Evolutionary conservation across 2,113 vertebrate genomes (phyloP).

Genomic region (Oncorhynchus masou): DNA sequence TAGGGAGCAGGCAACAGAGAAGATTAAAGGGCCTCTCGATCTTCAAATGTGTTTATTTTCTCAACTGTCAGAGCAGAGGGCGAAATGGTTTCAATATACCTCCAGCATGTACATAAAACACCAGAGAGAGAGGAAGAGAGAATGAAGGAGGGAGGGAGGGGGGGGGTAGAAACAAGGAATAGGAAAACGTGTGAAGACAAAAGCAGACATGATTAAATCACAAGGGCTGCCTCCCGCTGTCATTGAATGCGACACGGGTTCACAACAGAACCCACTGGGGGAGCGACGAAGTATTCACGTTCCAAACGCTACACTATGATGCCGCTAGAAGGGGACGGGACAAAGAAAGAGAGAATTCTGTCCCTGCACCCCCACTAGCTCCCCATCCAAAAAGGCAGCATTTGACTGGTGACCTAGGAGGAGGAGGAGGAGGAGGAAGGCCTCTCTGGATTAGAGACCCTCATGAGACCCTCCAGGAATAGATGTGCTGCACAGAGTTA

Average conservation of each 20-base stretch:
- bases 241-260: not conserved
- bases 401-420: too few relatives aligned
- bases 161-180: conserved; percentile 5
- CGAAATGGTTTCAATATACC: not conserved
- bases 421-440: not conserved
- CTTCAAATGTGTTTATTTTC: not conserved
- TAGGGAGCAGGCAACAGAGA: not conserved
- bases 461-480: conserved; percentile 72
- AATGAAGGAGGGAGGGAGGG: conserved; percentile 41
- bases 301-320: not conserved
- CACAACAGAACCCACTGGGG: not conserved
- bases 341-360: not conserved
- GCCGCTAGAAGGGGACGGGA: not conserved
- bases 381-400: not conserved
- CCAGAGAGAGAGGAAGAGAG: conserved; percentile 2
- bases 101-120: not conserved
- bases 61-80: not conserved
- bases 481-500: conserved; percentile 60
- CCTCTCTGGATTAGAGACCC: conserved; percentile 33
- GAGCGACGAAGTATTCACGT: not conserved
- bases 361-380: not conserved
- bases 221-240: not conserved
- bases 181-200: not conserved
- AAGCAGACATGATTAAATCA: conserved; percentile 8
- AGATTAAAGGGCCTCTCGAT: not conserved